Base-by-base conservation (phyloP, 1,140 invertebrate species). In the Drosophila tsacasi region DNA sequence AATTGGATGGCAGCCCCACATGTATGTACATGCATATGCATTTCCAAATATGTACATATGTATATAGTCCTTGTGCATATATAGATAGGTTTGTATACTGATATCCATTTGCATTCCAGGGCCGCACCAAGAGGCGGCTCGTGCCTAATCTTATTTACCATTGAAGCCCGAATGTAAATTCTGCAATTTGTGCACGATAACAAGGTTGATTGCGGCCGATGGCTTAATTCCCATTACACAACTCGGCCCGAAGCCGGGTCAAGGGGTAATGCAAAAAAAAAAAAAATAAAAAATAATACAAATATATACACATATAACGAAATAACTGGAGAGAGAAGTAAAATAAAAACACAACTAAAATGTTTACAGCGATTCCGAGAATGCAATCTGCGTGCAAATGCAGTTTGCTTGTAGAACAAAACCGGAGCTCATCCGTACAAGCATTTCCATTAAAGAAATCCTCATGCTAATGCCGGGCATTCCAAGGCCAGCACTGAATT, bases 131-230 rank as follows among this genome's bases (percentile, higher is more conserved):
- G 27, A 69, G 66, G 63, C 60, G 62, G 50, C 30, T 32, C 62
- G 35, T 50, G 63, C 44, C 54, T 73, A 73, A 73, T 73, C 55
- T 25, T 50, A 61, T 73, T 73, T 73, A 35, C 55, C 69, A 46
- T 73, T 42, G 25, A 21, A 37, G 67, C 50, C 23, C 46, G 30
- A 68, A 72, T 72, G 52, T 52, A 35, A 73, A 72, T 73, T 73
- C 58, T 50, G 69, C 66, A 59, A 72, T 72, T 73, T 72, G 66
- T 58, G 68, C 35, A 71, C 67, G 66, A 71, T 72, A 72, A 72
- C 66, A 32, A 49, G 66, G 66, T 59, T 71, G 52, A 71, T 72
- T 60, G 69, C 30, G 67, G 46, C 67, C 69, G 23, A 61, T 37
- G 69, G 69, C 69, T 73, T 71, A 60, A 72, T 60, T 72, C 37